Evolutionary conservation across 2,888 invertebrate genomes (phyloP), one percentile per base, ranked within the genome.

Genomic region (Cantharis rustica): DNA sequence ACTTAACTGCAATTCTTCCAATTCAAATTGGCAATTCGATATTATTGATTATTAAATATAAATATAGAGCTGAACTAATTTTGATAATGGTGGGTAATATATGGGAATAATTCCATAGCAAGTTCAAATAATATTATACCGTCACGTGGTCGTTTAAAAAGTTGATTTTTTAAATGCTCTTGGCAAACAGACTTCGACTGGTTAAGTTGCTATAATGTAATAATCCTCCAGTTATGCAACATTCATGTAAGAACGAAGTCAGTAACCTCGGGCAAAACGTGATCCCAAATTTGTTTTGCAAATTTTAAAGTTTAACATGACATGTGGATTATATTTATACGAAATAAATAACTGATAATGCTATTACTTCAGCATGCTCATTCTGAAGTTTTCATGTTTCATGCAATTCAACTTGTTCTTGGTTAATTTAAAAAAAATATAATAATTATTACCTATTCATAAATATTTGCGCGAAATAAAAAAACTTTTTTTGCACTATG

Each of bases 261-360:
- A 74, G 47, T 69, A 74, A 74, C 74, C 74, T 74, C 69, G 64
- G 69, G 69, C 64, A 66, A 74, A 74, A 70, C 69, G 74, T 74
- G 74, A 69, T 23, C 69, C 69, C 63, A 70, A 74, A 74, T 69
- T 74, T 74, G 74, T 74, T 70, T 74, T 69, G 74, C 74, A 69
- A 74, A 74, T 70, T 63, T 74, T 69, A 70, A 70, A 47, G 47
- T 47, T 47, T 47, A 47, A 47, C 47, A 47, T 47, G 47, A 47
- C 47, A 47, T 47, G 47, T 47, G n/a, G 47, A 47, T 47, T 47
- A 47, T 47, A 31, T 31, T 31, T 31, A 47, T 47, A 47, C 47
- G 47, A 47, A 47, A 47, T 47, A 47, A 47, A 47, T 47, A 47
- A 47, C 47, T 7, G 47, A 47, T 47, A 47, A 47, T 47, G n/a